Percentiles rank a stretch among this genome's conserved stretches.
Conservation (phyloP, 2,888 invertebrate species). For the Labia minor region DNA sequence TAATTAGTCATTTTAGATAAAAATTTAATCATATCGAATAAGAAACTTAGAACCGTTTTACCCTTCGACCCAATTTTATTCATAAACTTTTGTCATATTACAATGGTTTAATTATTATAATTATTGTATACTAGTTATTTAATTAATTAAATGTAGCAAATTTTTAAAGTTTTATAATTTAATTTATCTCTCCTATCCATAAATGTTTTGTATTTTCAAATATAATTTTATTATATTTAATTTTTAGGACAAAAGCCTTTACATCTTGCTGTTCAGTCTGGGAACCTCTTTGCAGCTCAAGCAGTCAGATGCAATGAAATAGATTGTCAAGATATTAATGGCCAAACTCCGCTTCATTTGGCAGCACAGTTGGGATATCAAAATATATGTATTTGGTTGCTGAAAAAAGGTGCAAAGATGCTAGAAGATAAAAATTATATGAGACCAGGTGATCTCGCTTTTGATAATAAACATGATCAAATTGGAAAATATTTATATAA, state of each 20-base stretch:
- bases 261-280: background rate
- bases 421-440: background rate
- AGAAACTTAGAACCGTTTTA: too few relatives aligned
- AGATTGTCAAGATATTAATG: background rate
- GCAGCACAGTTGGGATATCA: background rate
- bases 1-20: too few relatives aligned
- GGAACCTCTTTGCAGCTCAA: background rate
- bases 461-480: background rate
- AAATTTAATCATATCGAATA: too few relatives aligned
- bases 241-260: background rate
- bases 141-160: too few relatives aligned
- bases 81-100: too few relatives aligned
- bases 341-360: background rate
- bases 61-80: too few relatives aligned
- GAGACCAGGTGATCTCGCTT: background rate
- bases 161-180: too few relatives aligned
- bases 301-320: background rate
- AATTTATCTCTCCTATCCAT: too few relatives aligned
- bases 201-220: too few relatives aligned
- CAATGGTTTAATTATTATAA: too few relatives aligned
- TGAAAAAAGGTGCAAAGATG: background rate
- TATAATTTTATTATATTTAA: too few relatives aligned
- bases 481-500: background rate
- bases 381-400: background rate
- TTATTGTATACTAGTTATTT: too few relatives aligned